A percentile compares a stretch with the other conserved stretches of the same genome.
Evolutionary conservation across 1,140 invertebrate genomes (phyloP).

Genomic region (Zeugodacus cucurbitae): DNA sequence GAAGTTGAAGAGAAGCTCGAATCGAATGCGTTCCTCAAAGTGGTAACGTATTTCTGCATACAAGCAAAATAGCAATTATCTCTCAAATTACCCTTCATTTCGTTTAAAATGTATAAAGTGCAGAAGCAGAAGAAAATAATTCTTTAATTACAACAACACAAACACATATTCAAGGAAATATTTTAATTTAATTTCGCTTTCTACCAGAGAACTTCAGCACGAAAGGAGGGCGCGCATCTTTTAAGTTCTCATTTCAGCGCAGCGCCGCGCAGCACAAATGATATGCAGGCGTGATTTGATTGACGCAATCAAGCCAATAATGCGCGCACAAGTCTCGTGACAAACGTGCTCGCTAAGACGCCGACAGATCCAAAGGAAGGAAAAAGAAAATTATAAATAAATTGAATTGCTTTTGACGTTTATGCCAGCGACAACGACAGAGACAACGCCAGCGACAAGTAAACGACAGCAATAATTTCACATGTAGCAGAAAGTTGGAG

Average conservation of each 20-base stretch:
- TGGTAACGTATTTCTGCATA: too few species aligned
- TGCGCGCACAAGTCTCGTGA: conserved; percentile 6
- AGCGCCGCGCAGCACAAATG: not conserved
- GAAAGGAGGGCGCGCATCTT: not conserved
- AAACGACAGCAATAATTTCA: not conserved
- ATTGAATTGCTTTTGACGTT: conserved; percentile 29
- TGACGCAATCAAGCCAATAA: conserved; percentile 38
- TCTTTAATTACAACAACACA: too few species aligned
- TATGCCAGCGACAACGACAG: not conserved
- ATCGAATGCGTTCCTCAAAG: too few species aligned
- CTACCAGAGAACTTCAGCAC: not conserved
- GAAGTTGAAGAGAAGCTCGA: too few species aligned
- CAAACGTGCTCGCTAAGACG: conserved; percentile 24
- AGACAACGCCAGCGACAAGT: not conserved
- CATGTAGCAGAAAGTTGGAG: not conserved
- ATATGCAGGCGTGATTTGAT: conserved; percentile 39
- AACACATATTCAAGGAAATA: too few species aligned
- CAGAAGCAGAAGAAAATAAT: too few species aligned
- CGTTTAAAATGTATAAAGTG: too few species aligned
- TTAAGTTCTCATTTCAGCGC: conserved; percentile 1
- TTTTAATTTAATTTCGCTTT: too few species aligned
- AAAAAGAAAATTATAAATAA: conserved; percentile 39
- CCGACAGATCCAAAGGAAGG: not conserved
- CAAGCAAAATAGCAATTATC: too few species aligned
- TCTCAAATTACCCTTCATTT: too few species aligned